phyloP scores from a whole-genome alignment of 2,888 invertebrate genomes.

The Nomada ferruginata region DNA sequence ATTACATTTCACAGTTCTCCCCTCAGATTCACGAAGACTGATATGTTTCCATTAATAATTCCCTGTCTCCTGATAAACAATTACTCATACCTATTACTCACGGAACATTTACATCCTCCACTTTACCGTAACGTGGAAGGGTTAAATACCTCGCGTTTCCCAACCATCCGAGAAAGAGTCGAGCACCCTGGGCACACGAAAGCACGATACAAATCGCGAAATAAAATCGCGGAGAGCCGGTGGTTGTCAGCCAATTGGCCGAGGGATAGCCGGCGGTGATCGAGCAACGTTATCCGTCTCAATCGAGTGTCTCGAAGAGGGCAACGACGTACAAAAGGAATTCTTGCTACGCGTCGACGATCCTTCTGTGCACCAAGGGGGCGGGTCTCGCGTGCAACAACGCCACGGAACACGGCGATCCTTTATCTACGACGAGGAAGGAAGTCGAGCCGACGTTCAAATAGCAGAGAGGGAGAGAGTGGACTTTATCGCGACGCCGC shows the following conservation, averaged over 20 bases:
- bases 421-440: conserved; percentile 59
- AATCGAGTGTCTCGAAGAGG: conserved; percentile 66
- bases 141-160: too few species aligned
- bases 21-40: not conserved
- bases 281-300: conserved; percentile 72
- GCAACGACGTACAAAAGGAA: conserved; percentile 62
- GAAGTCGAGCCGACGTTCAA: conserved; percentile 41
- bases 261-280: conserved; percentile 62
- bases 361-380: conserved; percentile 9
- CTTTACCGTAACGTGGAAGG: too few species aligned
- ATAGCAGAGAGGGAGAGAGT: conserved; percentile 17
- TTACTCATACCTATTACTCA: too few species aligned
- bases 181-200: not conserved
- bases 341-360: conserved; percentile 43
- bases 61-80: too few species aligned
- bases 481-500: conserved; percentile 48
- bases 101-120: too few species aligned
- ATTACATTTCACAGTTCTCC: not conserved
- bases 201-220: not conserved
- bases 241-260: conserved; percentile 63
- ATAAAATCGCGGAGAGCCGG: conserved; percentile 16
- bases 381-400: conserved; percentile 14
- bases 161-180: too few species aligned
- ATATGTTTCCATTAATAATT: not conserved
- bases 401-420: conserved; percentile 45